A percentile compares a stretch with the other conserved stretches of the same genome.
phyloP scores from a whole-genome alignment of 2,888 invertebrate genomes.

The Leptopilina drosophilae region DNA sequence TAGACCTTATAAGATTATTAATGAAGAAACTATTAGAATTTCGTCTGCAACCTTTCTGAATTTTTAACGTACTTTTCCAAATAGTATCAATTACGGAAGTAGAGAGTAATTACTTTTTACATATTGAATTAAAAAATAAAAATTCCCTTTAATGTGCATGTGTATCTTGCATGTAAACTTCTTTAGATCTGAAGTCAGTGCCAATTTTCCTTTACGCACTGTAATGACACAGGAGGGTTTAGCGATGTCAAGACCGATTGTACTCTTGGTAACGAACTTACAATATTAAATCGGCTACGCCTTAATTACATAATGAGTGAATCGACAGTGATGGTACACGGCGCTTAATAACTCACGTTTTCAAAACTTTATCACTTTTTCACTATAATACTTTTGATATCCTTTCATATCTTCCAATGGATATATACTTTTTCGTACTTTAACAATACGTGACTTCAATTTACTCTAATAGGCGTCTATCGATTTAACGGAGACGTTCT shows the following conservation, averaged over 20 bases:
- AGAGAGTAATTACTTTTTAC: no score
- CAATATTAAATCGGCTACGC: conserved; percentile 66
- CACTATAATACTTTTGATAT: neutral
- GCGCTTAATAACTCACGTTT: conserved; percentile 22
- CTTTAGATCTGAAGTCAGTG: conserved; percentile 59
- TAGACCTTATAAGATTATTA: no score
- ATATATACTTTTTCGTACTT: neutral
- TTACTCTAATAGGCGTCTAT: no score
- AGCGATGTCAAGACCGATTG: conserved; percentile 66
- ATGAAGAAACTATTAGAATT: no score
- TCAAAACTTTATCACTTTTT: conserved; percentile 5
- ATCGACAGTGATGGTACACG: conserved; percentile 58
- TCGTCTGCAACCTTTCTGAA: no score
- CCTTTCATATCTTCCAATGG: neutral
- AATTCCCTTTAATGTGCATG: no score
- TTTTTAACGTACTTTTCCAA: no score
- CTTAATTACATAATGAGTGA: conserved; percentile 68
- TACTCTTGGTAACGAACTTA: conserved; percentile 68
- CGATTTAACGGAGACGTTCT: no score
- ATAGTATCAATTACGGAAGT: no score
- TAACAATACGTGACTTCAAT: neutral
- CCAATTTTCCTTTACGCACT: conserved; percentile 72
- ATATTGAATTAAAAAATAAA: no score
- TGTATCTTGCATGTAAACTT: neutral
- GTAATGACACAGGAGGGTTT: conserved; percentile 65